Conservation (phyloP, 2,888 invertebrate genomes). For the Harpalus rufipes region DNA sequence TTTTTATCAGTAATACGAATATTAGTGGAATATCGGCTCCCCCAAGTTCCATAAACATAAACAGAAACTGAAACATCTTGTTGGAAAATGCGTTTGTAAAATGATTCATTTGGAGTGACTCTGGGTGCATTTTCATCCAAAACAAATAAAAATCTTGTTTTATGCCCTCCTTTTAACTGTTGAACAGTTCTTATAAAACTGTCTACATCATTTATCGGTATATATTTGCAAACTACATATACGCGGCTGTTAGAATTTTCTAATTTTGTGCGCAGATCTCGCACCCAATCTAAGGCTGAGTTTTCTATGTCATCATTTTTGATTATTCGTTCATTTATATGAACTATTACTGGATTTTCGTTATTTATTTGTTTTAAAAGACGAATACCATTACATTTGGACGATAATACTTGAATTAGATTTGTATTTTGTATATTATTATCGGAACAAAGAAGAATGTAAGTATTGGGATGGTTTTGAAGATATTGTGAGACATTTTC, state of each 20-base stretch:
- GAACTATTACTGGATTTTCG: background rate
- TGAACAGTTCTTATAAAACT: constrained; percentile 63
- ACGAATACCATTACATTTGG: background rate
- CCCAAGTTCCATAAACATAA: constrained; percentile 78
- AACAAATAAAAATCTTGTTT: constrained; percentile 79
- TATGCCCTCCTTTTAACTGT: constrained; percentile 53
- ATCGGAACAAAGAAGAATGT: background rate
- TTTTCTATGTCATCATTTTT: constrained; percentile 10
- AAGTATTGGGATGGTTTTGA: constrained; percentile 1
- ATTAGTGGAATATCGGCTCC: constrained; percentile 51
- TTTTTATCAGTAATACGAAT: constrained; percentile 1
- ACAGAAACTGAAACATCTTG: constrained; percentile 90
- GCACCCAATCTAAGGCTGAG: constrained; percentile 13
- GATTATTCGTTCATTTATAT: constrained; percentile 14
- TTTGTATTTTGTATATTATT: background rate
- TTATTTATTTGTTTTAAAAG: constrained; percentile 22
- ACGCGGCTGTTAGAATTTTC: background rate
- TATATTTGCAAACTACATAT: constrained; percentile 62
- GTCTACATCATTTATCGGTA: constrained; percentile 54
- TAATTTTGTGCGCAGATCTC: constrained; percentile 2
- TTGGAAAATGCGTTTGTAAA: constrained; percentile 83
- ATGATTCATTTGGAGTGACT: constrained; percentile 82
- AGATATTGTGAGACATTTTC: background rate
- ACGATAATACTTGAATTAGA: constrained; percentile 25
- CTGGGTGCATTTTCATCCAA: constrained; percentile 81